Evolutionary conservation across 35 echinoderm and acorn worm species (phyloP), one percentile per base, ranked within the genome.

Genomic region (Apostichopus californicus): DNA sequence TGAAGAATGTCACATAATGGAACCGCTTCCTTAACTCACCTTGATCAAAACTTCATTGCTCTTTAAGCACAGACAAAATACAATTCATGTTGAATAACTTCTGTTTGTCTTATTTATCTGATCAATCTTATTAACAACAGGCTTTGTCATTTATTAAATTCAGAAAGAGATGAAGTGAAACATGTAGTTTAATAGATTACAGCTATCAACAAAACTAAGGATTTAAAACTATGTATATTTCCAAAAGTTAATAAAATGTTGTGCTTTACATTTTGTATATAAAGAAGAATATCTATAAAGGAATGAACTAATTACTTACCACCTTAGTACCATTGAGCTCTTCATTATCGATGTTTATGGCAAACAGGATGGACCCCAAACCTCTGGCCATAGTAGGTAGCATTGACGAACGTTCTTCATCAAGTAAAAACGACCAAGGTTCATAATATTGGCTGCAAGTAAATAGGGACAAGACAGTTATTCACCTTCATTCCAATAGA

Each of bases 331-430:
- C 97, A 87, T 98, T 98, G 13, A 98, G 91, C 88, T 98, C 93
- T 68, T 92, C 90, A 81, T 98, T 98, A 91, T 98, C 97, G 68
- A 98, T 98, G 82, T 96, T 96, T 54, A 98, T 98, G 54, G 97
- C 97, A 94, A 98, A 98, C 8, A 98, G 89, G 56, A 98, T 98
- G 21, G 97, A 98, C 18, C 97, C 94, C 17, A 98, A 91, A 9
- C 97, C 97, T 55, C 94, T 90, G 7, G 97, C 97, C 97, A 98
- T 98, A 10, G 93, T 98, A 4, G 97, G 97, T 24, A 98, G 61
- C 97, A 98, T 98, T 20, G 92, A 94, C 4, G 97, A 96, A 57
- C 97, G 85, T 87, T 98, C 97, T 54, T 98, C 97, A 92, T 98
- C 97, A 18, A 98, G 75, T 7, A 98, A 13, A 91, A 98, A 98